phyloP scores from a whole-genome alignment of 2,797 vertebrate genomes.

The Malurus leucopterus region DNA sequence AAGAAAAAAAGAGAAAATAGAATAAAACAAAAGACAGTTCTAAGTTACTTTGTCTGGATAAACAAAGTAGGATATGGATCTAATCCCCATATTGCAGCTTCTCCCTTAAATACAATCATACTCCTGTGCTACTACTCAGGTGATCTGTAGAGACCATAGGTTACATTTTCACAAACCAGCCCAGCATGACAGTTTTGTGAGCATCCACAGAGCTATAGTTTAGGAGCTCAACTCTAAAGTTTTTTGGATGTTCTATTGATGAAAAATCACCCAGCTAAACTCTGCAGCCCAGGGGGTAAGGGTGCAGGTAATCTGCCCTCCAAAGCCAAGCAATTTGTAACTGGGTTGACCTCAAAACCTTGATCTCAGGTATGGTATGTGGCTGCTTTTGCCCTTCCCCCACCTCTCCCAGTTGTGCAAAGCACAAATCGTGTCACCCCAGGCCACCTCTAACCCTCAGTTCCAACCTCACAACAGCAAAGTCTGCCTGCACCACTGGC shows the following conservation, averaged over 20 bases:
- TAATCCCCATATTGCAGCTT: background rate
- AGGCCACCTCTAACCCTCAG: background rate
- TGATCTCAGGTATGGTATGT: background rate
- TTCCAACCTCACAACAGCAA: background rate
- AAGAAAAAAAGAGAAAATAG: background rate
- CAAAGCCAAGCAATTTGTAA: background rate
- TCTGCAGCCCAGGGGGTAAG: background rate
- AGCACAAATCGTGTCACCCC: background rate
- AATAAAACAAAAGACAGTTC: background rate
- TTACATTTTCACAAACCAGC: background rate
- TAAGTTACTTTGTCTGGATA: background rate
- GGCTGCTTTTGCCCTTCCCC: background rate
- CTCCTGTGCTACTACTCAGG: background rate
- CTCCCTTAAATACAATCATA: background rate
- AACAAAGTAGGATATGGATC: background rate
- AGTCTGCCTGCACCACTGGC: background rate
- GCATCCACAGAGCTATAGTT: background rate
- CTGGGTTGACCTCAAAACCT: background rate
- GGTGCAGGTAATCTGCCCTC: background rate
- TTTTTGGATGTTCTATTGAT: background rate
- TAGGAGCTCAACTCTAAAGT: background rate
- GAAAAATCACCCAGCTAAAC: background rate
- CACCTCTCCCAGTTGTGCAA: background rate
- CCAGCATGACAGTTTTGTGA: background rate
- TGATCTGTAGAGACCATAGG: background rate